Base-by-base conservation (phyloP, 2,888 invertebrate genomes). In the Sphecodes monilicornis region DNA sequence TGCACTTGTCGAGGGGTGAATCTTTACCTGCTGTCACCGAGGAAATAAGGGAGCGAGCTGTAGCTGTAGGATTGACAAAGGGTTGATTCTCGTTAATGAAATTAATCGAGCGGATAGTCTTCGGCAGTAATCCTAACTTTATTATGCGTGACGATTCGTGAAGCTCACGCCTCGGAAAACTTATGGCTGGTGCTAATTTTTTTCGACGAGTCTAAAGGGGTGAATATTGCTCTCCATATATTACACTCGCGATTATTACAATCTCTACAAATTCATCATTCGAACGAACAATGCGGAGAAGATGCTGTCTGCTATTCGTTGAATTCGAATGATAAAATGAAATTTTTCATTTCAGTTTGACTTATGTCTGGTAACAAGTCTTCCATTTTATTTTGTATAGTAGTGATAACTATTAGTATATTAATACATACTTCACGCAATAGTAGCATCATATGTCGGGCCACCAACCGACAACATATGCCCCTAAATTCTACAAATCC, bases 1-100 rank as follows among this genome's bases (percentile, higher is more conserved):
- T 78, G 26, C 75, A 84, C 85, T 85, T 76, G 80, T 71, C 75
- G 68, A 50, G 68, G 75, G 85, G 86, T 90, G 90, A 64, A 91
- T 91, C 90, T 88, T 66, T 81, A 90, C 92, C 91, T 90, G 90
- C 88, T 91, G 89, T 86, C 78, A 29, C 69, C 32, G 69, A 60
- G 73, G 64, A 72, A 39, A 77, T 72, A 85, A 80, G 75, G 75
- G 86, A 60, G 29, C 32, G 36, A 80, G 81, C 36, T 13, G 18
- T 66, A 43, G 16, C 64, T 13, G 43, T 50, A 50, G 50, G n/a
- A 29, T n/a, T 70, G 1, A 66, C 83, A 83, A 82, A 72, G 83
- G 79, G 71, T 75, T 83, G 57, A 60, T 1, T 10, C 22, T 54
- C 57, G 76, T 60, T 80, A 77, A 83, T 85, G 50, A 77, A 85